Percentiles rank a stretch among this genome's conserved stretches.
Conservation (phyloP, 2,888 invertebrate species). For the Nephrotoma flavescens region DNA sequence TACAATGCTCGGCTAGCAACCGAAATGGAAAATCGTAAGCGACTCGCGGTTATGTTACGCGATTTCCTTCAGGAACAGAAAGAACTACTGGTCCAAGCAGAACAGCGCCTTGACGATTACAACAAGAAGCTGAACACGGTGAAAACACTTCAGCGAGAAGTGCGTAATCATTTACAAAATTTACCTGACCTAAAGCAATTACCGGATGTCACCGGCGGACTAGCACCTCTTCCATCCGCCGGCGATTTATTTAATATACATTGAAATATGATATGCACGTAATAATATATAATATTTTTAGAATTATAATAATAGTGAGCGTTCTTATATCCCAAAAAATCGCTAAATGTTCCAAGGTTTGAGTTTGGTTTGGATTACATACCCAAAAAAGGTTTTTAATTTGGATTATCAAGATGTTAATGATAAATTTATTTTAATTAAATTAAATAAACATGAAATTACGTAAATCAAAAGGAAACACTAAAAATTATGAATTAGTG, state of each 20-base stretch:
- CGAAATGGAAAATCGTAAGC: slow-evolving; percentile 81
- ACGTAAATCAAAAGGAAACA: background rate
- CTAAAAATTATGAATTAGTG: background rate
- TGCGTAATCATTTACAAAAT: slow-evolving; percentile 84
- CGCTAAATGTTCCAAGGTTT: background rate
- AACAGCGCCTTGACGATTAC: slow-evolving; percentile 80
- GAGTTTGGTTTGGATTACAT: background rate
- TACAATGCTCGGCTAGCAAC: slow-evolving; percentile 75
- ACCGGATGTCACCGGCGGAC: slow-evolving; percentile 82
- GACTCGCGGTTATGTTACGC: slow-evolving; percentile 69
- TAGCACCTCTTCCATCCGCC: slow-evolving; percentile 87
- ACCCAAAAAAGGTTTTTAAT: background rate
- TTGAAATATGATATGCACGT: slow-evolving; percentile 15
- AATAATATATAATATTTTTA: background rate
- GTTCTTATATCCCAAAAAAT: background rate
- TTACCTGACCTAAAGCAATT: slow-evolving; percentile 83
- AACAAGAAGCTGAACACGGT: slow-evolving; percentile 79
- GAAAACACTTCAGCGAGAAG: slow-evolving; percentile 70
- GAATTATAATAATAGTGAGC: background rate
- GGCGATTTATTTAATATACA: slow-evolving; percentile 81
- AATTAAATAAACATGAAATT: background rate
- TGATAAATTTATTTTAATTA: background rate
- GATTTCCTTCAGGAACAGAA: slow-evolving; percentile 80
- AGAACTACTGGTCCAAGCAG: slow-evolving; percentile 72
- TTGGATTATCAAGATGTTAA: background rate